A percentile compares a stretch with the other conserved stretches of the same genome.
Evolutionary conservation across 2,113 vertebrate species (phyloP).

Genomic region (Neodon shergylaensis): DNA sequence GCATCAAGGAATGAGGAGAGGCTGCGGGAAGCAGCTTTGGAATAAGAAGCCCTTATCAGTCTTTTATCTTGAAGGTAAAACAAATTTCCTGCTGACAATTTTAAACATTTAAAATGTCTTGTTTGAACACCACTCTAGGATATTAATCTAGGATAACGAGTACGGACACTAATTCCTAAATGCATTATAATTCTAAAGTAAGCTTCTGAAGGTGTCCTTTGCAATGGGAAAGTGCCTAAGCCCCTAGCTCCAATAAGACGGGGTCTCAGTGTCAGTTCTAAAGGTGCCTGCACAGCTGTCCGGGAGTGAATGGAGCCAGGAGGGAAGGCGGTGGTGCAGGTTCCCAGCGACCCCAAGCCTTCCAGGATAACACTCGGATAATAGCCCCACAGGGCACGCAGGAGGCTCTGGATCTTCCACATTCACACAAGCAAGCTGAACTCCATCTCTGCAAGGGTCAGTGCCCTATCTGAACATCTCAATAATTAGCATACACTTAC

Average conservation of each 20-base stretch:
- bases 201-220: background rate
- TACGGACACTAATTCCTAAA: slow-evolving; percentile 30
- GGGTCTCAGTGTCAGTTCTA: background rate
- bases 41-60: background rate
- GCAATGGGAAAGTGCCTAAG: background rate
- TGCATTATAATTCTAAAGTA: background rate
- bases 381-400: fast-evolving
- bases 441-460: background rate
- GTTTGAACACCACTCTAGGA: background rate
- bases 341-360: too few species aligned
- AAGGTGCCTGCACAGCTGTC: background rate
- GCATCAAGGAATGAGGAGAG: background rate
- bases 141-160: background rate
- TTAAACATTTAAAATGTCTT: slow-evolving; percentile 30
- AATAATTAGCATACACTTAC: background rate
- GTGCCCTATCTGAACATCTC: background rate
- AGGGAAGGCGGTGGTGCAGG: fast-evolving
- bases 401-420: background rate
- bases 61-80: background rate
- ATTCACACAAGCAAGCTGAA: background rate
- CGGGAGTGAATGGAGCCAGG: background rate
- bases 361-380: background rate
- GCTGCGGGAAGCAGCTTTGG: background rate
- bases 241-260: background rate
- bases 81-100: background rate